Base-by-base conservation (phyloP, 2,797 vertebrate genomes). In the Hydrolagus colliei region DNA sequence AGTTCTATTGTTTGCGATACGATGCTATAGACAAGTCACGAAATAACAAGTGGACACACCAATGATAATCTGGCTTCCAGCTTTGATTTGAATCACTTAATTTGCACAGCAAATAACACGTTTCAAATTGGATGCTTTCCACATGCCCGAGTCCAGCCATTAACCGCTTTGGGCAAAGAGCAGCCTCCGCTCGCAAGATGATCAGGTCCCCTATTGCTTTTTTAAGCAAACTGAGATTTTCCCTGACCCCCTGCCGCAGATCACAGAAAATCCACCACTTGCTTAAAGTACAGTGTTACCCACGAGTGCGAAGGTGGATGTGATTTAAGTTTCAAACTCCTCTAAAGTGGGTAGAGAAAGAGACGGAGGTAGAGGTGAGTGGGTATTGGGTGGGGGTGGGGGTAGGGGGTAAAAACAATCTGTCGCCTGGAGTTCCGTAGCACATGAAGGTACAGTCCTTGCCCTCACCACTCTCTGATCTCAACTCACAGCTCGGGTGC, bases 61-160 rank as follows among this genome's bases (percentile, higher is more conserved):
- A 67, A 8, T 68, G 16, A 67, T 68, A 41, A 41, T 41, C 63
- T 82, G 27, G 27, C 63, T 82, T 22, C 9, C 65, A 82, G 79
- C 63, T 16, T 82, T 73, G 10, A 2, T 73, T 79, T 78, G n/a
- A 32, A 80, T 82, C 79, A 82, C 67, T 68, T 67, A 82, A 82
- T 68, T 16, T 82, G 22, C 63, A 10, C 27, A 32, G 61, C 27
- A 10, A 82, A 68, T 52, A 82, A 82, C 62, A 67, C 65, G 32
- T 67, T 82, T 82, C 13, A 68, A 20, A 68, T 82, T 68, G 78
- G 63, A 32, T 68, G 63, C 16, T 67, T 68, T 82, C 79, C 79
- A 35, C 16, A 67, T 4, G 12, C 63, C 68, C 18, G 27, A 67
- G 0, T 18, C 2, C 4, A 80, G 62, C 7, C 12, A 14, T 22